These are phyloP conservation scores for Embiotoca jacksoni DNA, from an alignment of 2,113 vertebrate genomes.

Conservation along the genomic window DNA sequence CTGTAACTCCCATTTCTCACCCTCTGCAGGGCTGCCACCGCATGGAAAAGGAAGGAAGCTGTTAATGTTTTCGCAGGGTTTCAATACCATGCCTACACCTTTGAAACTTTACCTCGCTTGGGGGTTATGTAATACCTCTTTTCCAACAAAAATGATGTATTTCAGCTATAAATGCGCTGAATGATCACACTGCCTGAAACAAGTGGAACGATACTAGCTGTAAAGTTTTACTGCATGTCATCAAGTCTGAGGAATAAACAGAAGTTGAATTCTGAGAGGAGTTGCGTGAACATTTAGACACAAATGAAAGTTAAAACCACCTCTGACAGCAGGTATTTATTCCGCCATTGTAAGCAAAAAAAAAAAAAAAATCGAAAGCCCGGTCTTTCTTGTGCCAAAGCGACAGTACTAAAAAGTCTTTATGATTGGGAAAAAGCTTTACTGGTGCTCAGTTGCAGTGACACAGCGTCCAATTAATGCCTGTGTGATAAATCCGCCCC, in stretches of 20 bases:
- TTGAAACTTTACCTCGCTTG: conserved; percentile 5
- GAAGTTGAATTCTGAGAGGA: too few species aligned
- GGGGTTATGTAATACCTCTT: conserved; percentile 31
- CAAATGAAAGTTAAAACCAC: too few species aligned
- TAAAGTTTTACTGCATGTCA: too few species aligned
- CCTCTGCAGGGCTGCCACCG: conserved; percentile 15
- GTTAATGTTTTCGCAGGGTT: conserved; percentile 49
- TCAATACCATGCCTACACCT: conserved; percentile 17
- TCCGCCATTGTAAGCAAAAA: too few species aligned
- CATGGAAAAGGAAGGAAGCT: conserved; percentile 57
- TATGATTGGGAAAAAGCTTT: conserved; percentile 40
- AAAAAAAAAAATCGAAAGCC: too few species aligned
- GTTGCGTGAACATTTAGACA: too few species aligned
- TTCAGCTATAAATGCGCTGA: too few species aligned
- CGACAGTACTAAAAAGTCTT: conserved; percentile 20
- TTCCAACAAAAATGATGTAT: neutral
- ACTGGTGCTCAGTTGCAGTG: conserved; percentile 32
- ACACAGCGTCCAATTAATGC: conserved; percentile 53
- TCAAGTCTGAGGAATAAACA: too few species aligned
- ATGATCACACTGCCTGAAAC: too few species aligned
- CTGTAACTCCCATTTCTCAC: conserved; percentile 26
- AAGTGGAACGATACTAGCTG: too few species aligned
- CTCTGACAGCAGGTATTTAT: too few species aligned
- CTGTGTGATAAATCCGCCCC: conserved; percentile 60
- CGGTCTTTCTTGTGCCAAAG: neutral